phyloP scores from a whole-genome alignment of 2,888 invertebrate genomes.

The Loripinus fragilis region DNA sequence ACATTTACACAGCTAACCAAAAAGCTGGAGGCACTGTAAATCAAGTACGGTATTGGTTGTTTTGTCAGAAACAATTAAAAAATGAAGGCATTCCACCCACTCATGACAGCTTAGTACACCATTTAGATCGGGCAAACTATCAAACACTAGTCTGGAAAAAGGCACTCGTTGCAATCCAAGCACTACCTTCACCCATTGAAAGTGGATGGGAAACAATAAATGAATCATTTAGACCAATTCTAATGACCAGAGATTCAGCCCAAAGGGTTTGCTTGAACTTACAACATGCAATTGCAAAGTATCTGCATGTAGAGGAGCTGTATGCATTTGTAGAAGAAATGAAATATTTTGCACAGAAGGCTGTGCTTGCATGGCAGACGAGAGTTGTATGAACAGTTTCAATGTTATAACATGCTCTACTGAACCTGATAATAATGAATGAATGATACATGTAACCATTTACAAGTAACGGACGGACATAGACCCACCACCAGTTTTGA shows the following conservation, averaged over 20 bases:
- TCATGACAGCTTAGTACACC: not conserved
- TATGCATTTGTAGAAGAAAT: constrained; percentile 3
- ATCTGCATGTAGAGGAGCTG: not conserved
- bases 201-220: not conserved
- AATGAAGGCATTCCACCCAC: not conserved
- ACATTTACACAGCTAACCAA: not conserved
- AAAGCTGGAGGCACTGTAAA: too few relatives aligned
- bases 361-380: not conserved
- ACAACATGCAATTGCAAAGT: not conserved
- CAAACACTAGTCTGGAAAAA: not conserved
- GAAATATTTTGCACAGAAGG: not conserved
- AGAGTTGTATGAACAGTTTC: constrained; percentile 5
- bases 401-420: not conserved
- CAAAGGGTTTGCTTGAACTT: constrained; percentile 4
- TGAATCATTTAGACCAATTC: not conserved
- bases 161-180: not conserved
- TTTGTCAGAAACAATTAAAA: not conserved
- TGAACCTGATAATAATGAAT: not conserved
- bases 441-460: too few relatives aligned
- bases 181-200: not conserved
- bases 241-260: not conserved
- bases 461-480: not conserved
- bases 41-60: not conserved
- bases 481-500: not conserved
- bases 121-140: not conserved